Percentiles rank a stretch among this genome's conserved stretches.
Conservation (phyloP, 2,113 vertebrate species). For the Larimichthys polyactis region DNA sequence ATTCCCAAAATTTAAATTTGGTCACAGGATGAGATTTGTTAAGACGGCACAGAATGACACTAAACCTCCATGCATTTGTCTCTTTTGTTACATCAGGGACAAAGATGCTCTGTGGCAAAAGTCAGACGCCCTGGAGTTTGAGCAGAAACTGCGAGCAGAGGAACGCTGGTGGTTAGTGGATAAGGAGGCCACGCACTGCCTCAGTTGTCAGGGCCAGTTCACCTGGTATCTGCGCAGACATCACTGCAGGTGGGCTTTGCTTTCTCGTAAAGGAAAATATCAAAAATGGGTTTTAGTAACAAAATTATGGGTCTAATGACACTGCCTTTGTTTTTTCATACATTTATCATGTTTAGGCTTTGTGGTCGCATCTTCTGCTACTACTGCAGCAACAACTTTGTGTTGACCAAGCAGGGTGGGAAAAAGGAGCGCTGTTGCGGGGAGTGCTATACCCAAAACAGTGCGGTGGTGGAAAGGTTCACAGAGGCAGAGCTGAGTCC, state of each 20-base stretch:
- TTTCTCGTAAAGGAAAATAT: background rate
- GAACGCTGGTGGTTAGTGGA: slow-evolving; percentile 90
- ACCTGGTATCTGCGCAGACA: slow-evolving; percentile 95
- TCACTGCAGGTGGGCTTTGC: slow-evolving; percentile 91
- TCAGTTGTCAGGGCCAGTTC: slow-evolving; percentile 91
- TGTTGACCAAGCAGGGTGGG: slow-evolving; percentile 85
- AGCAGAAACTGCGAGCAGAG: slow-evolving; percentile 93
- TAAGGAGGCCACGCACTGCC: slow-evolving; percentile 88
- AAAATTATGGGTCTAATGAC: background rate
- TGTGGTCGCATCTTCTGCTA: slow-evolving; percentile 96
- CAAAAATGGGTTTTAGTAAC: background rate
- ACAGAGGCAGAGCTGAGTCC: slow-evolving; percentile 76
- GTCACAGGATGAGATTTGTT: background rate
- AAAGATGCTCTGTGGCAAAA: slow-evolving; percentile 98
- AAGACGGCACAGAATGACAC: background rate
- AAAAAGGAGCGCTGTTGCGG: slow-evolving; percentile 95
- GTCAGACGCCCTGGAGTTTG: slow-evolving; percentile 95
- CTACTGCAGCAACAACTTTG: slow-evolving; percentile 95
- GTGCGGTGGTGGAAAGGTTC: slow-evolving; percentile 83
- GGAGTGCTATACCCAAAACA: slow-evolving; percentile 89
- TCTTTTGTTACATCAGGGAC: slow-evolving; percentile 84
- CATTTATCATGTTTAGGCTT: slow-evolving; percentile 78
- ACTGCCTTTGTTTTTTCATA: background rate
- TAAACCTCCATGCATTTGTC: background rate
- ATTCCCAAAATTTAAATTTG: background rate